Evolutionary conservation across 2,888 invertebrate genomes (phyloP).

Genomic region (Atethmia centrago): DNA sequence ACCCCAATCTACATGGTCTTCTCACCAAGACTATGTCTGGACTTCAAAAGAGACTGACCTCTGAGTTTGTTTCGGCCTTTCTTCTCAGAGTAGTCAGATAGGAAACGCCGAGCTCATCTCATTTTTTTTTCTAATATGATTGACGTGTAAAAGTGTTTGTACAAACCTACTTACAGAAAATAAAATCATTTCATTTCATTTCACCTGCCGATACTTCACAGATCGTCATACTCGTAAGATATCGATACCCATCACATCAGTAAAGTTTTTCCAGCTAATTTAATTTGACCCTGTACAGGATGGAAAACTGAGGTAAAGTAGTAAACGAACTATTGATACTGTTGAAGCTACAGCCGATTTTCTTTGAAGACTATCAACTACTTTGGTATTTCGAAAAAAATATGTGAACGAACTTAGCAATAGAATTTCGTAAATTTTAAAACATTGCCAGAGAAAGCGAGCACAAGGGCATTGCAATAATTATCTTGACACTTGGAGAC

Average conservation of each 20-base stretch:
- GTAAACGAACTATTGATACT: not conserved
- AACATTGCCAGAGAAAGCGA: not conserved
- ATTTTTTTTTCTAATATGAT: too few relatives aligned
- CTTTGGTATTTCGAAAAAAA: not conserved
- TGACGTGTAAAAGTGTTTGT: too few relatives aligned
- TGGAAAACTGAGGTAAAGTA: too few relatives aligned
- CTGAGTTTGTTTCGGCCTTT: too few relatives aligned
- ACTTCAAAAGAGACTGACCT: too few relatives aligned
- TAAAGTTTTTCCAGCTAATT: not conserved
- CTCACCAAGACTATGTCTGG: too few relatives aligned
- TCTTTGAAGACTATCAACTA: not conserved
- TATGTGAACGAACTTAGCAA: not conserved
- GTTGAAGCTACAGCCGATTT: not conserved
- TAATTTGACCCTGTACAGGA: not conserved
- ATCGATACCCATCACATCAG: not conserved
- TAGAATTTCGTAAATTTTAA: not conserved
- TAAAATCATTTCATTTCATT: too few relatives aligned
- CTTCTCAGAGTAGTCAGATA: too few relatives aligned
- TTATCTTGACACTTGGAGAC: constrained; percentile 1
- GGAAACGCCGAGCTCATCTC: too few relatives aligned
- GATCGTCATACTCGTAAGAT: not conserved
- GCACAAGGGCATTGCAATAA: not conserved
- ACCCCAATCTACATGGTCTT: too few relatives aligned
- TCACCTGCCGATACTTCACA: not conserved
- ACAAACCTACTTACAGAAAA: too few relatives aligned